Percentiles rank a stretch among this genome's conserved stretches.
Evolutionary conservation across 2,113 vertebrate genomes (phyloP).

Genomic region (Chroicocephalus ridibundus): DNA sequence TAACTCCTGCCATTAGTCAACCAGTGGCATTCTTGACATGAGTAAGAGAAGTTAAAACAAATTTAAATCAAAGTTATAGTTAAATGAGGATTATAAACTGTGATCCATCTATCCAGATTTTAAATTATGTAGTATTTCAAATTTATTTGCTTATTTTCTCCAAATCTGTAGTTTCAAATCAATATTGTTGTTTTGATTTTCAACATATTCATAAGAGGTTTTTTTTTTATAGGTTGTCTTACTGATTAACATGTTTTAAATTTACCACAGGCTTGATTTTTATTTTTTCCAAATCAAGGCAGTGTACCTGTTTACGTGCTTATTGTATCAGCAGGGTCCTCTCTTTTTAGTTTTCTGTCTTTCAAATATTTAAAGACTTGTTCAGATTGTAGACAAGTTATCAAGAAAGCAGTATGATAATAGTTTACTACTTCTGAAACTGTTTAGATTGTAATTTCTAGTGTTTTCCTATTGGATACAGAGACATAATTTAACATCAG

Average conservation of each 20-base stretch:
- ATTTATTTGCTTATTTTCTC: background rate
- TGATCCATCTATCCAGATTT: background rate
- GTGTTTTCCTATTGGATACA: background rate
- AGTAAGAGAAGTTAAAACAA: background rate
- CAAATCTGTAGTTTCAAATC: background rate
- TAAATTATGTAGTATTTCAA: background rate
- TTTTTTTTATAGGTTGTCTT: background rate
- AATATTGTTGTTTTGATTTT: background rate
- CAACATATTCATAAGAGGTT: background rate
- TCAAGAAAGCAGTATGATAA: background rate
- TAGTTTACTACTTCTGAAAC: background rate
- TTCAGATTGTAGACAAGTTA: background rate
- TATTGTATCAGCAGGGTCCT: background rate
- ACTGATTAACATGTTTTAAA: background rate
- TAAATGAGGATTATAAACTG: background rate
- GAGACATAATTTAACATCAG: background rate
- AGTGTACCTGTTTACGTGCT: background rate
- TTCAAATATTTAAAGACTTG: background rate
- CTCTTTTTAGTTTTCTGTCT: background rate
- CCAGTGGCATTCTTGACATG: background rate
- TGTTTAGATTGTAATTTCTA: background rate
- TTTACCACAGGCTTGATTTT: background rate
- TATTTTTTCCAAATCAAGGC: background rate
- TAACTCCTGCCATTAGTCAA: background rate
- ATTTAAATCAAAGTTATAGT: background rate